phyloP scores from a whole-genome alignment of 2,113 vertebrate genomes.

The Myrmophylax atrothorax region DNA sequence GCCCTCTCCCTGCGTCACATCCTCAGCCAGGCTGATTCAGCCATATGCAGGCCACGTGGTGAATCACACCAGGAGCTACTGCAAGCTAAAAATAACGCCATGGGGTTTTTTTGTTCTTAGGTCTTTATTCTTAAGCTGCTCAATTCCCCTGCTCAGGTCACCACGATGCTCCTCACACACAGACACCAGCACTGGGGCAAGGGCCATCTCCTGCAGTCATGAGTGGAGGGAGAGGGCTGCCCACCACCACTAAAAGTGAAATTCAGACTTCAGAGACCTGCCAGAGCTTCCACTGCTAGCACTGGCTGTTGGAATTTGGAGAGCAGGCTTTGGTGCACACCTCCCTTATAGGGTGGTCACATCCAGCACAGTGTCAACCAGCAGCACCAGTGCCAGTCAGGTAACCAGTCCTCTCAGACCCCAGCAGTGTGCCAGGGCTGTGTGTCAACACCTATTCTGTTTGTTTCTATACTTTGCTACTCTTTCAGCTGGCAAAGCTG shows the following conservation, averaged over 20 bases:
- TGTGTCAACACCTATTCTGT: not conserved
- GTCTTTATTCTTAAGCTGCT: not conserved
- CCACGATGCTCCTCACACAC: not conserved
- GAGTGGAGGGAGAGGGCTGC: not conserved
- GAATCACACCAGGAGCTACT: constrained; percentile 8
- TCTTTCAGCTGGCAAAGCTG: not conserved
- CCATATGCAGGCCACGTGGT: not conserved
- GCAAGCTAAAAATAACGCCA: not conserved
- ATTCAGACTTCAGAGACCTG: not conserved
- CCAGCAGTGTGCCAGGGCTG: not conserved
- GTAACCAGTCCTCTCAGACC: not conserved
- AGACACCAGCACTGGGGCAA: rapidly evolving
- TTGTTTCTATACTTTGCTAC: not conserved
- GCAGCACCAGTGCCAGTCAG: not conserved
- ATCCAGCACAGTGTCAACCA: not conserved
- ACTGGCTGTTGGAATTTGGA: not conserved
- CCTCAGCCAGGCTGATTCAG: not conserved
- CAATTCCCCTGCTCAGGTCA: rapidly evolving
- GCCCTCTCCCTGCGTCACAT: not conserved
- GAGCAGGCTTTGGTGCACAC: not conserved
- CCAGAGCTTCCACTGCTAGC: not conserved
- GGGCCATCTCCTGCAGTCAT: not conserved
- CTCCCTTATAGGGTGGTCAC: not conserved
- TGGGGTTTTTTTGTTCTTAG: not conserved
- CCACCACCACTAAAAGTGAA: rapidly evolving